Conservation (phyloP, 2,797 vertebrate species). For the Danionella dracula region DNA sequence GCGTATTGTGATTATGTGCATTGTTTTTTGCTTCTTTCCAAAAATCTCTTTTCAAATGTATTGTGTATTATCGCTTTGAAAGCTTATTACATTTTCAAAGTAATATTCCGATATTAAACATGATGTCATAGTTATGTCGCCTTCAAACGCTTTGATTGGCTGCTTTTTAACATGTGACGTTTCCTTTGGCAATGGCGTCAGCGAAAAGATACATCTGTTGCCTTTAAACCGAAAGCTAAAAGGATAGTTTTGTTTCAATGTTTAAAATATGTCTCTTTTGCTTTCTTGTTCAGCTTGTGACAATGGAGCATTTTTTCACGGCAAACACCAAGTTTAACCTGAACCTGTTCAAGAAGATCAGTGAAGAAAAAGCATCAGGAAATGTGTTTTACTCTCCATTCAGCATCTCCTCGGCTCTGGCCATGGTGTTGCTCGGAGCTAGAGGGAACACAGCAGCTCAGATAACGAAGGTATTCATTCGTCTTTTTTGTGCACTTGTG, state of each 20-base stretch:
- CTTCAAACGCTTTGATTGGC: no score
- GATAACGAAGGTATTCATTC: constrained; percentile 72
- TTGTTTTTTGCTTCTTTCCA: no score
- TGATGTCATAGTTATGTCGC: no score
- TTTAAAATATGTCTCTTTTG: neutral
- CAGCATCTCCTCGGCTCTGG: constrained; percentile 81
- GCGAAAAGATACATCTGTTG: no score
- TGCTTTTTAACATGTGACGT: neutral
- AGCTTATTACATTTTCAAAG: no score
- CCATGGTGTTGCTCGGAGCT: constrained; percentile 79
- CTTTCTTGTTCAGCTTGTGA: neutral
- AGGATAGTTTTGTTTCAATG: neutral
- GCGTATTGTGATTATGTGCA: no score
- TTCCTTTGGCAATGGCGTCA: neutral
- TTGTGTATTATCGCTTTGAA: no score
- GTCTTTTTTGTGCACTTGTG: no score
- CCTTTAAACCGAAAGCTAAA: no score
- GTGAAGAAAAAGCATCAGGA: constrained; percentile 34
- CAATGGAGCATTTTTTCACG: constrained; percentile 34
- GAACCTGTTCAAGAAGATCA: constrained; percentile 67
- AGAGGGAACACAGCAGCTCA: constrained; percentile 72
- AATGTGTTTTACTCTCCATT: constrained; percentile 81
- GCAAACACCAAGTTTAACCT: constrained; percentile 71
- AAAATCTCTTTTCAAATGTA: no score
- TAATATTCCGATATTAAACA: no score